Percentiles rank a stretch among this genome's conserved stretches.
These are phyloP conservation scores for Epinotia ramella DNA, from an alignment of 2,888 invertebrate genomes.

Conservation along the genomic window DNA sequence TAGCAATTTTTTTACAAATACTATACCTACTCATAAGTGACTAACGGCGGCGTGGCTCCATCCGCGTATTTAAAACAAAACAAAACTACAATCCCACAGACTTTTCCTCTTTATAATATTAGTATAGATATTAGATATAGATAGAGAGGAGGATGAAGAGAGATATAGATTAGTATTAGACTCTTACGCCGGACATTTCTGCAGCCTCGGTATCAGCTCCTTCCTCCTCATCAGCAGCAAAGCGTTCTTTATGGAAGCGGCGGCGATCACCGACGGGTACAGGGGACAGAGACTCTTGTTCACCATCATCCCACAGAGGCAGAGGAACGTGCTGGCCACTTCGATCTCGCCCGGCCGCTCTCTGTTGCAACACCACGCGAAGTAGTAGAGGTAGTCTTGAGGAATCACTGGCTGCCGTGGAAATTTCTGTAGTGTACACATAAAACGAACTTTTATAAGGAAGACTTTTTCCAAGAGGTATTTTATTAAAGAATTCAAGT, in stretches of 20 bases:
- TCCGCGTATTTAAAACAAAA: too few relatives aligned
- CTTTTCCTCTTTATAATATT: too few relatives aligned
- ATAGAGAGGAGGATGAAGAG: too few relatives aligned
- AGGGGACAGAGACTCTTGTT: constrained; percentile 60
- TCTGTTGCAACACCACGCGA: constrained; percentile 68
- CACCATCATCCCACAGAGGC: constrained; percentile 67
- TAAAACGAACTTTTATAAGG: neutral
- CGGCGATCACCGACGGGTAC: constrained; percentile 69
- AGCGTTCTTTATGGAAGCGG: constrained; percentile 66
- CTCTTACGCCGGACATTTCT: constrained; percentile 64
- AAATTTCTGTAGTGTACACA: constrained; percentile 59
- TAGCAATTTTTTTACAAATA: too few relatives aligned
- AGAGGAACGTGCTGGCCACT: constrained; percentile 69
- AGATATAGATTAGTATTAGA: neutral
- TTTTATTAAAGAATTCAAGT: too few relatives aligned
- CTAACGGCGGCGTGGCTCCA: too few relatives aligned
- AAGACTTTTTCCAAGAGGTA: too few relatives aligned
- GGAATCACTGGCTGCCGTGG: constrained; percentile 67
- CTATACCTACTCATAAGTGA: too few relatives aligned
- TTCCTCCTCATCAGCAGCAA: constrained; percentile 60
- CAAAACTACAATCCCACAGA: too few relatives aligned
- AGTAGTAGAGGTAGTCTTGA: constrained; percentile 70
- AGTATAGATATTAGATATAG: too few relatives aligned
- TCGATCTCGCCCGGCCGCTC: constrained; percentile 62
- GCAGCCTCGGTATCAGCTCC: constrained; percentile 55